Percentiles rank a stretch among this genome's conserved stretches.
phyloP scores from a whole-genome alignment of 2,888 invertebrate species.

The Pachymerium ferrugineum region DNA sequence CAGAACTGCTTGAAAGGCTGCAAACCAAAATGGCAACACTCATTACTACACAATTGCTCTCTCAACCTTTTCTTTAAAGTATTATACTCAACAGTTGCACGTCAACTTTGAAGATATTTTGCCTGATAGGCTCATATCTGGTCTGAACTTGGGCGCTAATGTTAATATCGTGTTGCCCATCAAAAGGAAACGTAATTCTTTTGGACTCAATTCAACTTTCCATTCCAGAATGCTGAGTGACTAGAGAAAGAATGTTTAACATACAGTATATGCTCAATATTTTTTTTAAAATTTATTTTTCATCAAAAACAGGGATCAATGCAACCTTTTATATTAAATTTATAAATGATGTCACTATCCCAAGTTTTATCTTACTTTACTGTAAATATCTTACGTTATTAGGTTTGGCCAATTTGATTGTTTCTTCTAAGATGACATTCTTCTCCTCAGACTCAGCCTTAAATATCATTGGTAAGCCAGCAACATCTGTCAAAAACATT shows the following conservation, averaged over 20 bases:
- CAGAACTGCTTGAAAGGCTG: slow-evolving; percentile 39
- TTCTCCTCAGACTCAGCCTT: slow-evolving; percentile 6
- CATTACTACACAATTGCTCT: too few species aligned
- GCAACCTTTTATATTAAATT: too few species aligned
- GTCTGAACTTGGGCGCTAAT: slow-evolving; percentile 63
- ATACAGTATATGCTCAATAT: background rate
- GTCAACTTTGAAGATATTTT: slow-evolving; percentile 66
- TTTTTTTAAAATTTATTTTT: too few species aligned
- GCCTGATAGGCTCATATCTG: slow-evolving; percentile 61
- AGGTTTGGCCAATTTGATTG: slow-evolving; percentile 18
- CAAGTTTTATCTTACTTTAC: background rate
- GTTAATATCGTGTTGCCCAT: slow-evolving; percentile 68
- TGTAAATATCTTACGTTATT: slow-evolving; percentile 3
- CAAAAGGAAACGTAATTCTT: slow-evolving; percentile 60
- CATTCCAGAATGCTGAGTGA: slow-evolving; percentile 36
- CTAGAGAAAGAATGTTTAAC: slow-evolving; percentile 33
- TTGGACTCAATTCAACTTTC: slow-evolving; percentile 36
- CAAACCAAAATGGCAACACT: slow-evolving; percentile 20
- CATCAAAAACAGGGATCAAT: too few species aligned
- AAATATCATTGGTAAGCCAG: background rate
- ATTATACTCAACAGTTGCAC: slow-evolving; percentile 56
- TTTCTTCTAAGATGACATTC: slow-evolving; percentile 31
- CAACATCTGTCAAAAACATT: background rate
- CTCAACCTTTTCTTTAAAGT: too few species aligned
- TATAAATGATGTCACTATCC: too few species aligned